Percentiles rank a stretch among this genome's conserved stretches.
These are phyloP conservation scores for Syrista parreyssii DNA, from an alignment of 2,888 invertebrate genomes.

Conservation along the genomic window DNA sequence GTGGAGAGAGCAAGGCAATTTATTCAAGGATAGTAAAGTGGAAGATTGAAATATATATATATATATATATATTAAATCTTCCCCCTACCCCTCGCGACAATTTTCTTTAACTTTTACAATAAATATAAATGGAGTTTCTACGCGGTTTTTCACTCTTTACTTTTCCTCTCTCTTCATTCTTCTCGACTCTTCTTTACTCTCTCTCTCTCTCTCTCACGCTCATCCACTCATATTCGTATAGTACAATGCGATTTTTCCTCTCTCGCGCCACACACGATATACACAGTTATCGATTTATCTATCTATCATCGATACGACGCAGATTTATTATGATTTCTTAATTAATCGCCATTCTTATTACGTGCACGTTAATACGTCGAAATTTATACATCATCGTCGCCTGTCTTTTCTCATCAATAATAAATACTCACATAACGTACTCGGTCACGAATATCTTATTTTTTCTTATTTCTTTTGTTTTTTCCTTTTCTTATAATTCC, in stretches of 20 bases:
- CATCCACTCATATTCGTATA: background rate
- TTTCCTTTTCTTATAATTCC: background rate
- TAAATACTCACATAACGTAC: background rate
- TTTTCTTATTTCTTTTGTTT: background rate
- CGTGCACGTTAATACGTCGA: background rate
- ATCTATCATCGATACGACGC: background rate
- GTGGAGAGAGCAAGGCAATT: no score
- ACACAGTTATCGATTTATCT: background rate
- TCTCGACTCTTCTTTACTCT: constrained; percentile 18
- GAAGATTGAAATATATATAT: no score
- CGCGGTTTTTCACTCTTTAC: constrained; percentile 23
- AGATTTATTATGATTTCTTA: background rate
- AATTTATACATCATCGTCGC: background rate
- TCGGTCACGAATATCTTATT: background rate
- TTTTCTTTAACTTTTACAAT: constrained; percentile 2
- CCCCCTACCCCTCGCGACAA: background rate
- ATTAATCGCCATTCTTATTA: background rate
- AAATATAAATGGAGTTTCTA: constrained; percentile 12
- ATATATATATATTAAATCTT: background rate
- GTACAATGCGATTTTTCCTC: background rate
- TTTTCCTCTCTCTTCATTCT: constrained; percentile 3
- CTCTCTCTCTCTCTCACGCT: constrained; percentile 6
- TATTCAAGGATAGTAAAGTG: no score
- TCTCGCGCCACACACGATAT: background rate
- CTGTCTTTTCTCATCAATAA: background rate